phyloP scores from a whole-genome alignment of 2,888 invertebrate species.

The Amblyteles armatorius region DNA sequence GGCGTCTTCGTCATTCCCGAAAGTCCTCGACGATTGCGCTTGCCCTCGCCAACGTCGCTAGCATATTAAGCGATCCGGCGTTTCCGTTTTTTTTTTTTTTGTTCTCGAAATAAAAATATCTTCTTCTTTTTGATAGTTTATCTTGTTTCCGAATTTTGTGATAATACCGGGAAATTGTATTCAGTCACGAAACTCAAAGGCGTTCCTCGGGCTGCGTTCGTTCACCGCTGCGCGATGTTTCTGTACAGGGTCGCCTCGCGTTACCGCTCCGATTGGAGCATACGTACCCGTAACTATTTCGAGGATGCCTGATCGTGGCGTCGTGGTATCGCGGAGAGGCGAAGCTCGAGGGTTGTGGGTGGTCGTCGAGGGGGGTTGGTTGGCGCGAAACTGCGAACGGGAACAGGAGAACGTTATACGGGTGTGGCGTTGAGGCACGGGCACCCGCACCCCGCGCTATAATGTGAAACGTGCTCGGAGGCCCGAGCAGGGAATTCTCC shows the following conservation, averaged over 20 bases:
- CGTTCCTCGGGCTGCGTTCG: neutral
- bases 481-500: conserved; percentile 77
- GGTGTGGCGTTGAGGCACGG: conserved; percentile 62
- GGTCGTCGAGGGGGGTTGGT: conserved; percentile 48
- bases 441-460: conserved; percentile 73
- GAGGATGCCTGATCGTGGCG: conserved; percentile 57
- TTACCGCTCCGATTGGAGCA: neutral
- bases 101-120: neutral
- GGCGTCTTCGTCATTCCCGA: neutral
- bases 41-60: neutral
- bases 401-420: conserved; percentile 59
- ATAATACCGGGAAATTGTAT: neutral
- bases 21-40: neutral
- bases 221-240: neutral
- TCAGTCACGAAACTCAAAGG: conserved; percentile 5
- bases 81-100: neutral
- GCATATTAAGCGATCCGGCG: too few relatives aligned
- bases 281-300: conserved; percentile 67
- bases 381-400: conserved; percentile 69
- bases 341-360: conserved; percentile 34
- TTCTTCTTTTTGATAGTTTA: neutral
- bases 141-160: neutral
- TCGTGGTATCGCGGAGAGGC: conserved; percentile 41
- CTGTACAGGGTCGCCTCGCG: conserved; percentile 9
- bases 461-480: conserved; percentile 80